Conservation (phyloP, 1,140 invertebrate species). For the Drosophila sucinea region DNA sequence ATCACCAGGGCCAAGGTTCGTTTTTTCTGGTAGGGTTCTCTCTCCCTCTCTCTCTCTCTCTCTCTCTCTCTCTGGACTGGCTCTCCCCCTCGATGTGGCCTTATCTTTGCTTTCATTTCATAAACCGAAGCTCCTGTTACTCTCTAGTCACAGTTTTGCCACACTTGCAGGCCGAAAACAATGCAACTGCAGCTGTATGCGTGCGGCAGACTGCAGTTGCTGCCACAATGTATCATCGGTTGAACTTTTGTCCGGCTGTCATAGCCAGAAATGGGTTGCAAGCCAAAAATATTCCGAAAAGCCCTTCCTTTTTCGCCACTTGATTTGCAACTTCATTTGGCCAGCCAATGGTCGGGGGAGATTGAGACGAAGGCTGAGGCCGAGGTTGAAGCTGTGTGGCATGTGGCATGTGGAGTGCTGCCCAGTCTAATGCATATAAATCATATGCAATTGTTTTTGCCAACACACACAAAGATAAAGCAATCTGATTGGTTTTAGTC, state of each 20-base stretch:
- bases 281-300: conserved; percentile 54
- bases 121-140: conserved; percentile 59
- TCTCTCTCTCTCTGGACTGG: too few species aligned
- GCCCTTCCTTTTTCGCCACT: conserved; percentile 54
- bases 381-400: background rate
- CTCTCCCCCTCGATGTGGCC: conserved; percentile 38
- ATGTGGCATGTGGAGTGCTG: background rate
- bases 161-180: conserved; percentile 66
- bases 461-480: conserved; percentile 23
- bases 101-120: conserved; percentile 81
- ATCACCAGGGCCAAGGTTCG: conserved; percentile 47
- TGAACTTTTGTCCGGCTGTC: conserved; percentile 78
- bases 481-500: conserved; percentile 60
- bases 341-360: background rate
- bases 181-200: conserved; percentile 65
- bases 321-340: conserved; percentile 74
- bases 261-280: conserved; percentile 77
- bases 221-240: conserved; percentile 78
- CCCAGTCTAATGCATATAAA: conserved; percentile 56
- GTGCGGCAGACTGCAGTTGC: conserved; percentile 67
- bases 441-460: conserved; percentile 61
- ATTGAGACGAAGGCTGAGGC: background rate
- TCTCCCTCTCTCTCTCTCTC: background rate
- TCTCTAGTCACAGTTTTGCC: conserved; percentile 74
- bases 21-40: conserved; percentile 22